Conservation (phyloP, 2,797 vertebrate genomes). For the Sylvilagus floridanus region DNA sequence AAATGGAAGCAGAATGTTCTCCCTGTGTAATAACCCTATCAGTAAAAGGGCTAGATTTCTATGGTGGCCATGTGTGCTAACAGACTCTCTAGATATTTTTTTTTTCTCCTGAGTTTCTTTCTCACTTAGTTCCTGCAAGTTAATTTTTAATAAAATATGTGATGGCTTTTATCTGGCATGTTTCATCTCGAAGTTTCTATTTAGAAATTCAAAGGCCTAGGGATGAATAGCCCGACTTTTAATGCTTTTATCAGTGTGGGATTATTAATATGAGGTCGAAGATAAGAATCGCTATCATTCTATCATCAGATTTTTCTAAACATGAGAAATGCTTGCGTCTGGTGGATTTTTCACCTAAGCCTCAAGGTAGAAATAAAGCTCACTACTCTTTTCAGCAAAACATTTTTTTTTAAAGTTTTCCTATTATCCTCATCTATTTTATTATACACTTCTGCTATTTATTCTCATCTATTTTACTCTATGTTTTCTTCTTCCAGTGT, state of each 20-base stretch:
- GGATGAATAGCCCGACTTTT: not conserved
- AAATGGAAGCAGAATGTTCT: slow-evolving; percentile 61
- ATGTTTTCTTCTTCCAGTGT: slow-evolving; percentile 84
- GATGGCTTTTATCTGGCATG: slow-evolving; percentile 18
- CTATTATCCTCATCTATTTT: slow-evolving; percentile 9
- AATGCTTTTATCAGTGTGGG: not conserved
- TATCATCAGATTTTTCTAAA: not conserved
- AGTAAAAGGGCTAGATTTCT: not conserved
- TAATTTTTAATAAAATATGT: slow-evolving; percentile 67
- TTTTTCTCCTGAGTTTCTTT: not conserved
- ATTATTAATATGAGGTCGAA: slow-evolving; percentile 41
- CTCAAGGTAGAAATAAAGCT: not conserved
- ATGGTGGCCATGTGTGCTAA: slow-evolving; percentile 60
- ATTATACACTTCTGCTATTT: not conserved
- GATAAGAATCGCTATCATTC: slow-evolving; percentile 31
- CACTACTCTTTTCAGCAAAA: not conserved
- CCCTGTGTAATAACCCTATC: not conserved
- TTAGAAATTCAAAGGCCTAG: slow-evolving; percentile 70
- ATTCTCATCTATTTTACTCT: too few relatives aligned
- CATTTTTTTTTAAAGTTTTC: not conserved
- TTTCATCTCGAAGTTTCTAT: slow-evolving; percentile 60
- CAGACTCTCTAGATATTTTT: slow-evolving; percentile 50
- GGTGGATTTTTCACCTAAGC: not conserved
- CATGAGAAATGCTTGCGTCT: not conserved
- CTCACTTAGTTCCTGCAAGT: slow-evolving; percentile 64